Evolutionary conservation across 2,888 invertebrate genomes (phyloP).

Genomic region (Pycnomerus fuliginosus): DNA sequence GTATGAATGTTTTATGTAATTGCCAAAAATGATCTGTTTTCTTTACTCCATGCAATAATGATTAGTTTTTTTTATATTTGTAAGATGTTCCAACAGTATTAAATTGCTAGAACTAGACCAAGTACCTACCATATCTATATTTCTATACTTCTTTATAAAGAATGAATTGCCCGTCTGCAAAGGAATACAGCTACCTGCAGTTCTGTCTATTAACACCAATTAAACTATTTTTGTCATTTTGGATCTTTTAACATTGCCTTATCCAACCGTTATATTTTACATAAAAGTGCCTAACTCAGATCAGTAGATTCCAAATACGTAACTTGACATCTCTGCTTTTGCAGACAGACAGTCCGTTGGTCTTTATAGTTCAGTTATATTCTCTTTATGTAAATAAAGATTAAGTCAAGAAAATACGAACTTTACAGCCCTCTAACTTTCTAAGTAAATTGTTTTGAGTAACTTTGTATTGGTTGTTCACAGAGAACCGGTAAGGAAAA

Average conservation of each 20-base stretch:
- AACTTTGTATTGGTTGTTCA: too few relatives aligned
- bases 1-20: slow-evolving; percentile 36
- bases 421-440: background rate
- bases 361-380: background rate
- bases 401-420: background rate
- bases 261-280: too few relatives aligned
- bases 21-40: slow-evolving; percentile 4
- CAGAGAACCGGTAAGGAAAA: too few relatives aligned
- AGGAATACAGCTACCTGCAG: too few relatives aligned
- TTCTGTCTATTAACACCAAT: too few relatives aligned
- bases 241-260: too few relatives aligned
- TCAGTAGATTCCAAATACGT: too few relatives aligned
- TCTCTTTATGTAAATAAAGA: slow-evolving; percentile 9
- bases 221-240: too few relatives aligned
- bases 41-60: slow-evolving; percentile 14
- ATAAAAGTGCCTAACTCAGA: background rate
- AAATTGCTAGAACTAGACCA: slow-evolving; percentile 3
- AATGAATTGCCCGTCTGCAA: too few relatives aligned
- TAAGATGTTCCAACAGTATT: slow-evolving; percentile 1
- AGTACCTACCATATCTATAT: slow-evolving; percentile 13
- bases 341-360: background rate
- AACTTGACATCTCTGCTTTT: too few relatives aligned
- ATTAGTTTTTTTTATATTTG: slow-evolving; percentile 7
- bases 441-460: background rate
- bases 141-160: slow-evolving; percentile 5